Evolutionary conservation across 2,888 invertebrate species (phyloP).

Genomic region (Tipula helvola): DNA sequence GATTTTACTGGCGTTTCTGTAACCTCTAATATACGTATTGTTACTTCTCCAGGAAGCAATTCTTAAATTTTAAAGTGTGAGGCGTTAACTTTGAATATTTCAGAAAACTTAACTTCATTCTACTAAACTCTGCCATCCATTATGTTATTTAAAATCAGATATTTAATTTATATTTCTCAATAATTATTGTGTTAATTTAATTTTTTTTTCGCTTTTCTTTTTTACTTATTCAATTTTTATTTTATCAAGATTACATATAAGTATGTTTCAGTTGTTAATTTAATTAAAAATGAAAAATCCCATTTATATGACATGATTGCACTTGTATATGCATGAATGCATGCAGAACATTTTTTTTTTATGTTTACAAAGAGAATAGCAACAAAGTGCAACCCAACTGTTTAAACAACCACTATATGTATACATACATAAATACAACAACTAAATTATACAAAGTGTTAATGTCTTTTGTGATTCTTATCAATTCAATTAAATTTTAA

Average conservation of each 20-base stretch:
- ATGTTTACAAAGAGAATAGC: neutral
- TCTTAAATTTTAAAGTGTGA: too few relatives aligned
- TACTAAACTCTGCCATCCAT: neutral
- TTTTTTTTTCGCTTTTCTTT: neutral
- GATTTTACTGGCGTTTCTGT: too few relatives aligned
- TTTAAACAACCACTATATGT: neutral
- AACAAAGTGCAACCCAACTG: neutral
- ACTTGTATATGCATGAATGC: neutral
- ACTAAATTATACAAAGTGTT: neutral
- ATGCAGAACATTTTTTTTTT: neutral
- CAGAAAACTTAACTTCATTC: neutral
- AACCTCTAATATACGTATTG: too few relatives aligned
- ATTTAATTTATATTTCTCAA: neutral
- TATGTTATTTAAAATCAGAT: neutral
- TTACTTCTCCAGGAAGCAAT: too few relatives aligned
- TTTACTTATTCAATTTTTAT: neutral
- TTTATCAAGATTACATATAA: neutral
- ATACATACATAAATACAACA: neutral
- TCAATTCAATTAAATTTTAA: slow-evolving; percentile 4
- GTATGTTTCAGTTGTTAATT: neutral
- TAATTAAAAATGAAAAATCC: neutral
- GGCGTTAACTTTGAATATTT: too few relatives aligned
- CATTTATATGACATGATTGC: neutral
- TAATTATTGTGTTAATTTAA: neutral
- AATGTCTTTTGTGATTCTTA: neutral